Evolutionary conservation across 2,888 invertebrate genomes (phyloP).

Genomic region (Odontocolon sp.): DNA sequence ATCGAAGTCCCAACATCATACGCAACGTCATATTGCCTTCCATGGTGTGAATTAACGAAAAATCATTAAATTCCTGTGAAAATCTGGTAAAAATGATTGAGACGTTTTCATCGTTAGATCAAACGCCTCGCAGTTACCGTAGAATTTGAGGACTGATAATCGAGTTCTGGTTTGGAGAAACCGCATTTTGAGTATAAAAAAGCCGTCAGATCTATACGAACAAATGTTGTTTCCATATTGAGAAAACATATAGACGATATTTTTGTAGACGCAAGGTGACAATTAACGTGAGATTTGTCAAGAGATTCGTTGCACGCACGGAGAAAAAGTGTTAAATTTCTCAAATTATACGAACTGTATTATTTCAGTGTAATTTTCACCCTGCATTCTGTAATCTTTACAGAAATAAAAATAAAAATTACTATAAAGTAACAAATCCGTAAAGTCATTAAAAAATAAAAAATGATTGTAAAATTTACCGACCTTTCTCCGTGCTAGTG

Average conservation of each 20-base stretch:
- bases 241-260: conserved; percentile 70
- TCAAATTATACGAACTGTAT: no score
- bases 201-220: conserved; percentile 22
- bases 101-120: not conserved
- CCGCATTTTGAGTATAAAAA: not conserved
- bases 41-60: not conserved
- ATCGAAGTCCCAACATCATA: conserved; percentile 2
- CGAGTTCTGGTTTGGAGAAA: conserved; percentile 16
- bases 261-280: conserved; percentile 71
- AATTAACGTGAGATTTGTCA: conserved; percentile 25
- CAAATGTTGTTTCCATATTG: conserved; percentile 52
- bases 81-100: not conserved
- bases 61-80: not conserved
- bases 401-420: no score
- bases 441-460: no score
- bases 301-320: conserved; percentile 6
- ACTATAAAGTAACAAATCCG: no score
- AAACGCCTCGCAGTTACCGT: conserved; percentile 7
- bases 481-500: no score
- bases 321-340: no score
- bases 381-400: no score
- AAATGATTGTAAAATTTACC: no score
- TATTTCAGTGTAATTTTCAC: no score
- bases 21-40: conserved; percentile 38
- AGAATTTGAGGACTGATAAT: conserved; percentile 20